Evolutionary conservation across 2,888 invertebrate species (phyloP), one percentile per base, ranked within the genome.

Genomic region (Xanthia icteritia): DNA sequence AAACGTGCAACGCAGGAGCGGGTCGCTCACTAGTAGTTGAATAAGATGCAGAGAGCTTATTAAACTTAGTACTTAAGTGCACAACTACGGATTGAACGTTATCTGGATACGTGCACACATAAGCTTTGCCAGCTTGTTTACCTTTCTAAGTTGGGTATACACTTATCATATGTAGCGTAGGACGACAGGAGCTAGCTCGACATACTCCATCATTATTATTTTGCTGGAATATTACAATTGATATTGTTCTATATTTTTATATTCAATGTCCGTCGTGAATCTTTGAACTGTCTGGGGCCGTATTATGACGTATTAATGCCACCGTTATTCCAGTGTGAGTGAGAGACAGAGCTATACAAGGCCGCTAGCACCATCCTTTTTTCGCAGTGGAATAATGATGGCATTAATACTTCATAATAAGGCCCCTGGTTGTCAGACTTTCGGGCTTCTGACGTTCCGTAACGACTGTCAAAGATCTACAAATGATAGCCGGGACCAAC

Each of bases 21-120:
- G 31, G 2, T 9, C 0, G 20, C 6, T 9, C 0, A 11, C 6
- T 45, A 17, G 9, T 42, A 45, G 20, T 31, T 45, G 0, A 48
- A 36, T 51, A 45, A 31, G 23, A 67, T 79, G 31, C 63, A 51
- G 48, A 64, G 51, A 36, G 63, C 51, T 51, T 79, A 82, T 58
- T 60, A 68, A 77, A 76, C 51, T 78, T 76, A 58, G 66, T 64
- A 17, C 56, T 58, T 20, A 77, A 79, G 67, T 36, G 77, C 78
- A 54, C 36, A 83, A 27, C 63, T 58, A 54, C 15, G 66, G 56
- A 54, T 36, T 71, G 8, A 68, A 48, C 60, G 54, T 79, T 79
- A 84, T 81, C 80, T 48, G 51, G 17, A 39, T n/a, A 42, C 42
- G 58, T 48, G 51, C 84, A 83, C 84, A 83, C 80, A 70, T 83